Percentiles rank a stretch among this genome's conserved stretches.
Conservation (phyloP, 2,888 invertebrate genomes). For the Rhodophaea formosa region DNA sequence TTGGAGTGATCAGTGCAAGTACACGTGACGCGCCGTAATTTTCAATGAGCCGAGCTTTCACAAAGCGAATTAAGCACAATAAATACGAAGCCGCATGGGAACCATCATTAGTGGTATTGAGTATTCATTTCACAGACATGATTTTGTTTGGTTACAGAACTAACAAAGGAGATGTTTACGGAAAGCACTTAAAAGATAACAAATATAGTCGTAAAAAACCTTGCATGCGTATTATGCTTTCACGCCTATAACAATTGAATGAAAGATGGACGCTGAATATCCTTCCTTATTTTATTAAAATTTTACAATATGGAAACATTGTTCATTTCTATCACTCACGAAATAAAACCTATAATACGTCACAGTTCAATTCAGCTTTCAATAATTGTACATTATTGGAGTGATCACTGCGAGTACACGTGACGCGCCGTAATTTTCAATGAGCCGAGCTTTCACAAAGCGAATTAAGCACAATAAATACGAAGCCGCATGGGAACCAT, state of each 20-base stretch:
- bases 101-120: neutral
- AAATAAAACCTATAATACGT: too few species aligned
- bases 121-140: neutral
- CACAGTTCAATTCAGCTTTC: neutral
- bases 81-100: neutral
- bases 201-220: too few species aligned
- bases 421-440: slow-evolving; percentile 8
- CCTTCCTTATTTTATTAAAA: too few species aligned
- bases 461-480: too few species aligned
- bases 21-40: slow-evolving; percentile 4
- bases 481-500: neutral
- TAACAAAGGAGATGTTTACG: neutral
- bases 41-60: slow-evolving; percentile 7
- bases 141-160: neutral
- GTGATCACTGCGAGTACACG: neutral
- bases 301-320: too few species aligned
- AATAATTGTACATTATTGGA: neutral
- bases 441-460: slow-evolving; percentile 8
- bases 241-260: too few species aligned
- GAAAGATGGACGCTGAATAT: too few species aligned
- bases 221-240: too few species aligned
- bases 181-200: too few species aligned
- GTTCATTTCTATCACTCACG: too few species aligned
- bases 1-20: neutral
- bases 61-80: slow-evolving; percentile 11